Evolutionary conservation across 1,140 invertebrate genomes (phyloP), one percentile per base, ranked within the genome.

Genomic region (Olivierus martensii): DNA sequence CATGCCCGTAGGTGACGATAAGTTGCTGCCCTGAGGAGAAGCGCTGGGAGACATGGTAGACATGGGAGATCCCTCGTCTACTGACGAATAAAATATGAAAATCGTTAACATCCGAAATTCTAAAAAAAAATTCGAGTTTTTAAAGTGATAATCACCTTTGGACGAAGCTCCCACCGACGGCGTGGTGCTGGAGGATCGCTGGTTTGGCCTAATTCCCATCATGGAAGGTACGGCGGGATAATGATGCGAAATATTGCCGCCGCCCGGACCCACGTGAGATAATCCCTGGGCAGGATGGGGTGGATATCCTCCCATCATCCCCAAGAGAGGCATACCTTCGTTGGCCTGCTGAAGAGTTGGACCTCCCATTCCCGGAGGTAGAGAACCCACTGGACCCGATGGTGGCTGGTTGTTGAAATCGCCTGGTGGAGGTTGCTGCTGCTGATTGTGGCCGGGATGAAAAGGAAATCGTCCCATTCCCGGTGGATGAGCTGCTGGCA

Each of bases 401-500:
- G 42, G 9, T 21, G 17, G 18, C 35, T 47, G 51, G 10, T 37
- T 39, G 37, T 55, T 52, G 17, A 39, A 53, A 6, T 59, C 49
- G 35, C 7, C 15, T 45, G 56, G 49, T 49, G 53, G 60, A 54
- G 47, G 62, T 28, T 55, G 56, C 28, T 49, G 45, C 64, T 66
- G 52, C n/a, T 57, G 55, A 19, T 54, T 54, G n/a, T 47, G 19
- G 21, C 41, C 15, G 28, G 38, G 44, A 19, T 55, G 53, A 15
- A 50, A 55, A 50, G 35, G 35, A 42, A 55, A 55, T 10, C 48
- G 43, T 21, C 45, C 46, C 17, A 56, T 34, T 50, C 55, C 18
- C 37, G 51, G 37, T 58, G 56, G 61, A 67, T 71, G 18, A 48
- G 38, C 17, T 66, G 69, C 42, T 71, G 66, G 54, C 74, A 74